These are phyloP conservation scores for Pseudomyrmex gracilis DNA, from an alignment of 1,140 invertebrate species.

Conservation along the genomic window DNA sequence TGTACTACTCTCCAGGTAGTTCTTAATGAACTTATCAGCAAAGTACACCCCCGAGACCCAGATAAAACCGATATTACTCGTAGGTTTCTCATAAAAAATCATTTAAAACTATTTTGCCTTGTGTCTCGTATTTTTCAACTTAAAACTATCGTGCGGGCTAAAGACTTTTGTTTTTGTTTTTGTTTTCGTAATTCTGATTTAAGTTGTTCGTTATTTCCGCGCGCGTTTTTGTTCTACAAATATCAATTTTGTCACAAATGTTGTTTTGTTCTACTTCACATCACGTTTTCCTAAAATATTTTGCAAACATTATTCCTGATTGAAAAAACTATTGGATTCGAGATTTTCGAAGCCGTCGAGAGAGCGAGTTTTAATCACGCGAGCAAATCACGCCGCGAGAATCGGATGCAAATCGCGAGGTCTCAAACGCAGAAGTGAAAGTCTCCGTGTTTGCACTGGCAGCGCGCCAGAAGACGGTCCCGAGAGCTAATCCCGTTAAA, in stretches of 20 bases:
- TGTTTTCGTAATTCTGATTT: too few species aligned
- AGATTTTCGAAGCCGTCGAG: background rate
- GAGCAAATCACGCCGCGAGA: constrained; percentile 1
- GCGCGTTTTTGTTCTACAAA: too few species aligned
- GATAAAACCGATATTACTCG: constrained; percentile 4
- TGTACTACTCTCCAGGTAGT: background rate
- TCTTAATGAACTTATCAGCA: constrained; percentile 27
- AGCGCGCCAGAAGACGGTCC: constrained; percentile 55
- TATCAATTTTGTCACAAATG: too few species aligned
- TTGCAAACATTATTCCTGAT: background rate
- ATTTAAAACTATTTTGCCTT: background rate
- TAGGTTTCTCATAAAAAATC: background rate
- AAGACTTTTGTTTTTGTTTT: too few species aligned
- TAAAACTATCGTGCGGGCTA: too few species aligned
- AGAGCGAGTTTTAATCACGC: constrained; percentile 51
- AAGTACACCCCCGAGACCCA: background rate
- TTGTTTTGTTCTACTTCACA: too few species aligned
- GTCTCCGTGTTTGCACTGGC: constrained; percentile 63
- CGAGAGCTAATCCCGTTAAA: constrained; percentile 52
- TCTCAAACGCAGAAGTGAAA: constrained; percentile 58
- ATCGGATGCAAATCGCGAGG: constrained; percentile 3
- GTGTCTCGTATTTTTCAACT: too few species aligned
- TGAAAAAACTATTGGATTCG: background rate
- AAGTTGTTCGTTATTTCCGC: too few species aligned
- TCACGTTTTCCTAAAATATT: background rate